Percentiles rank a stretch among this genome's conserved stretches.
These are phyloP conservation scores for Scolopax bukidnonensis DNA, from an alignment of 2,797 vertebrate species.

Conservation along the genomic window DNA sequence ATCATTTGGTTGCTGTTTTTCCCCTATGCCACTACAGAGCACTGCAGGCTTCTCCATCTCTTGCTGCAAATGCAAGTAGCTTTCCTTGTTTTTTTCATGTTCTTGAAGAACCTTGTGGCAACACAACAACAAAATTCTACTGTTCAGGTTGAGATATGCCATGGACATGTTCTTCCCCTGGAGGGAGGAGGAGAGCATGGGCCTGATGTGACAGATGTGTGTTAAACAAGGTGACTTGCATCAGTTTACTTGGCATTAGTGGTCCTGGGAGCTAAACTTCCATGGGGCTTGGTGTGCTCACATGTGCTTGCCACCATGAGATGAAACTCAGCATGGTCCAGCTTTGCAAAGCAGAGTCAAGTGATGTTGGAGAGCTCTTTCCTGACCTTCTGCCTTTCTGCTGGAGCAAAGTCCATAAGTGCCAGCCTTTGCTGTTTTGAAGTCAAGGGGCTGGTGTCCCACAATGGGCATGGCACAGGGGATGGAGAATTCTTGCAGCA, in stretches of 20 bases:
- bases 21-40: background rate
- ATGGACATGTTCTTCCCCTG: background rate
- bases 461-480: accelerated
- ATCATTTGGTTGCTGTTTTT: background rate
- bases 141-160: background rate
- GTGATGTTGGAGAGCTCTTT: background rate
- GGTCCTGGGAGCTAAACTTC: background rate
- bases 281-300: accelerated
- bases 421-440: background rate
- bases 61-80: background rate
- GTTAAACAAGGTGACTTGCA: background rate
- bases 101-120: background rate
- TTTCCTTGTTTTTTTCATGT: background rate
- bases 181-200: background rate
- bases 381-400: background rate
- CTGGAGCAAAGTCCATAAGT: background rate
- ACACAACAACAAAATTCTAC: background rate
- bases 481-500: background rate
- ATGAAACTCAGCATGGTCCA: background rate
- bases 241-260: background rate
- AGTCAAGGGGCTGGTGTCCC: background rate
- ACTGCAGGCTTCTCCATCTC: background rate
- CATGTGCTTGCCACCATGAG: accelerated
- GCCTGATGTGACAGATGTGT: background rate
- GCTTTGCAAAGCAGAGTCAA: background rate